Evolutionary conservation across 1,140 invertebrate species (phyloP), one percentile per base, ranked within the genome.

Genomic region (Drosophila baimaii): DNA sequence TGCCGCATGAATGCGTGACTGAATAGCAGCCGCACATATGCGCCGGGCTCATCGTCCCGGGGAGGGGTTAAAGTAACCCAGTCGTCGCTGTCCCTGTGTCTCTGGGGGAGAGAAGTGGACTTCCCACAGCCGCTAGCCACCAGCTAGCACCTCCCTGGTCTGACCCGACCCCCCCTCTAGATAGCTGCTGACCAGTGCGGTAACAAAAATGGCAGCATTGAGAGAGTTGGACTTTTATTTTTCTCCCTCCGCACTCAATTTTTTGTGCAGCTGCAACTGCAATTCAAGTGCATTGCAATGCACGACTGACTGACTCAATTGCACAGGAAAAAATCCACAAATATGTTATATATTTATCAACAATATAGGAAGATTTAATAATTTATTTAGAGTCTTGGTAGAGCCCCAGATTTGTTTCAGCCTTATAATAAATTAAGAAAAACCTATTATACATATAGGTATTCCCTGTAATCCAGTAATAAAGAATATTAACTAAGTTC

Each of bases 1-100:
- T 84, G 80, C 71, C 79, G 79, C 79, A 76, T 86, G 82, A 86
- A 77, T 77, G 82, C 84, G 74, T 66, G 71, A 80, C 72, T 81
- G 75, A 72, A 77, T 79, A 49, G 39, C 49, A 74, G 58, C 49
- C 70, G 58, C 81, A 75, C 61, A 68, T 81, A 58, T 47, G 65
- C 77, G 54, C 58, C 61, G 68, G 74, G 56, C 54, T 58, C 61
- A 70, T 69, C 39, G 23, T 54, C 19, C 25, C 29, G 7, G 0
- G 27, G 29, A 43, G 35, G 46, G 41, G 62, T 17, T 29, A 55
- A 23, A 31, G 49, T 52, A 33, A 52, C 49, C 49, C 61, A 35
- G n/a, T 17, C 29, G 29, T 68, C 59, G 17, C 41, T 23, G 12
- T 66, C 57, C 27, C 44, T 33, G 51, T 17, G n/a, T 17, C 37